These are phyloP conservation scores for Formica exsecta DNA, from an alignment of 1,140 invertebrate genomes.

Conservation along the genomic window DNA sequence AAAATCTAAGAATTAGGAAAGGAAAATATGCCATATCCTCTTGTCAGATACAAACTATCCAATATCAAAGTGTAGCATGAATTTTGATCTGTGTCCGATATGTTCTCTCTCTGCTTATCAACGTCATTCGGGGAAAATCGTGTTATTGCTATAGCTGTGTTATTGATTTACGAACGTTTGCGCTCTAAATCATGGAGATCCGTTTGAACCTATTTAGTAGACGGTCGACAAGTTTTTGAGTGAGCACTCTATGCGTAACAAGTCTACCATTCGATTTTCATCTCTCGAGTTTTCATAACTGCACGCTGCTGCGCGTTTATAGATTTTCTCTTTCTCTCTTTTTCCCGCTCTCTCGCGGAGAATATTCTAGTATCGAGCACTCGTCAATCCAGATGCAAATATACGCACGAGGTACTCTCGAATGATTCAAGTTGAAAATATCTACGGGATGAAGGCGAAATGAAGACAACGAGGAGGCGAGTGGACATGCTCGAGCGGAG, in stretches of 20 bases:
- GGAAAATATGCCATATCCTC: not conserved
- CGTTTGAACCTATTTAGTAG: slow-evolving; percentile 31
- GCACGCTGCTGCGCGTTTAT: slow-evolving; percentile 17
- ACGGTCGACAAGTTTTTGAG: slow-evolving; percentile 51
- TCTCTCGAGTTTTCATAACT: slow-evolving; percentile 59
- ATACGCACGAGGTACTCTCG: slow-evolving; percentile 9
- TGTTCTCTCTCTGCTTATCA: not conserved
- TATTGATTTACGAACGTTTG: slow-evolving; percentile 23
- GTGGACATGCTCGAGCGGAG: slow-evolving; percentile 66
- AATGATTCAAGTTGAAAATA: slow-evolving; percentile 25
- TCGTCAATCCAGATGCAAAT: slow-evolving; percentile 17
- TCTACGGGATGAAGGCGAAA: slow-evolving; percentile 21
- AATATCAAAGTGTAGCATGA: not conserved
- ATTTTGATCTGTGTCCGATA: slow-evolving; percentile 11
- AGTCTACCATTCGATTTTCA: slow-evolving; percentile 40
- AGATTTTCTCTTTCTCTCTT: not conserved
- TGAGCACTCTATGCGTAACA: slow-evolving; percentile 47
- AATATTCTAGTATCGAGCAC: slow-evolving; percentile 19
- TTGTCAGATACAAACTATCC: not conserved
- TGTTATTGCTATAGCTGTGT: not conserved
- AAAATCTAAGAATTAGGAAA: no score
- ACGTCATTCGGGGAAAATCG: slow-evolving; percentile 9
- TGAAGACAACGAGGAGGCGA: slow-evolving; percentile 33
- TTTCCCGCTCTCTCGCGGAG: not conserved
- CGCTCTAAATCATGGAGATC: slow-evolving; percentile 40